Conservation (phyloP, 2,113 vertebrate species). For the Danio rerio region GRCz12tu NC_133190.1:22482501-22483000, state of each 20-base stretch:
- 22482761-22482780: too few relatives aligned
- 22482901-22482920: conserved; percentile 15
- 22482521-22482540: not conserved
- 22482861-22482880: conserved; percentile 23
- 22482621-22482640: not conserved
- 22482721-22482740: conserved; percentile 53
- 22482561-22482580: too few relatives aligned
- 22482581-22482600: not conserved
- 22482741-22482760: too few relatives aligned
- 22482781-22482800: conserved; percentile 50
- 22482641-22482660: not conserved
- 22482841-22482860: not conserved
- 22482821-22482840: not conserved
- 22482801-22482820: conserved; percentile 48
- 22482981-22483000: conserved; percentile 56
- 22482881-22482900: conserved; percentile 16
- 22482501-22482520: not conserved
- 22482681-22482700: conserved; percentile 56
- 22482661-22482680: conserved; percentile 51
- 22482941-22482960: conserved; percentile 47
- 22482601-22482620: conserved; percentile 1
- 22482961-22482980: conserved; percentile 60
- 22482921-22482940: conserved; percentile 16
- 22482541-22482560: not conserved
- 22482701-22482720: conserved; percentile 51